Conservation (phyloP, 35 echinoderm and acorn worm species). For the Holothuria glaberrima region DNA sequence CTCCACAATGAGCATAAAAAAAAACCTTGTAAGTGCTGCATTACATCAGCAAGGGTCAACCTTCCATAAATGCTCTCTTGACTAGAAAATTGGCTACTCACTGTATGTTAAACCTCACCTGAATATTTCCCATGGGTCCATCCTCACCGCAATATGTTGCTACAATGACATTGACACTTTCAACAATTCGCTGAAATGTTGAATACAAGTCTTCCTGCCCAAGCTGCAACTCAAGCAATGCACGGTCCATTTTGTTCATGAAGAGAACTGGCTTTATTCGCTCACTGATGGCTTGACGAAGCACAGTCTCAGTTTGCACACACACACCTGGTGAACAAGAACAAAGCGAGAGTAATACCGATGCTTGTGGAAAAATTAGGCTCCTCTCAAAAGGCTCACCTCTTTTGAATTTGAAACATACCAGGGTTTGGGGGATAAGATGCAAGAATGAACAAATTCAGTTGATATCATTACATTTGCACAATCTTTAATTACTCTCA, state of each 20-base stretch:
- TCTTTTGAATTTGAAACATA: too few species aligned
- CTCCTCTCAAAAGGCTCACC: too few species aligned
- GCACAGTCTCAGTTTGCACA: slow-evolving; percentile 98
- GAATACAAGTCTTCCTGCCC: slow-evolving; percentile 88
- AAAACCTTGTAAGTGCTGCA: too few species aligned
- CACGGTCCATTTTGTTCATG: slow-evolving; percentile 99
- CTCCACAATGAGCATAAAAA: too few species aligned
- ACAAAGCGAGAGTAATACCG: background rate
- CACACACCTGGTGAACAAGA: slow-evolving; percentile 76
- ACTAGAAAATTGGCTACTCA: background rate
- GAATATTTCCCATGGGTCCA: slow-evolving; percentile 96
- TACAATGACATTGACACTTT: slow-evolving; percentile 94
- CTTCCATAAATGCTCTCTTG: too few species aligned
- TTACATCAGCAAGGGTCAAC: too few species aligned
- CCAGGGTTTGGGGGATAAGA: too few species aligned
- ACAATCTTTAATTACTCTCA: too few species aligned
- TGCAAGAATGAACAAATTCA: too few species aligned
- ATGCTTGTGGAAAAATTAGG: background rate
- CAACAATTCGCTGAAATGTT: slow-evolving; percentile 87
- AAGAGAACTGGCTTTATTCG: slow-evolving; percentile 97
- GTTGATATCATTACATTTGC: too few species aligned
- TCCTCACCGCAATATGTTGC: slow-evolving; percentile 86
- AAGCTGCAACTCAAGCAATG: slow-evolving; percentile 93
- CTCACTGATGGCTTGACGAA: slow-evolving; percentile 94
- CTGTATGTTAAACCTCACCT: slow-evolving; percentile 51